Conservation (phyloP, 2,113 vertebrate genomes). For the Psittacus erithacus region DNA sequence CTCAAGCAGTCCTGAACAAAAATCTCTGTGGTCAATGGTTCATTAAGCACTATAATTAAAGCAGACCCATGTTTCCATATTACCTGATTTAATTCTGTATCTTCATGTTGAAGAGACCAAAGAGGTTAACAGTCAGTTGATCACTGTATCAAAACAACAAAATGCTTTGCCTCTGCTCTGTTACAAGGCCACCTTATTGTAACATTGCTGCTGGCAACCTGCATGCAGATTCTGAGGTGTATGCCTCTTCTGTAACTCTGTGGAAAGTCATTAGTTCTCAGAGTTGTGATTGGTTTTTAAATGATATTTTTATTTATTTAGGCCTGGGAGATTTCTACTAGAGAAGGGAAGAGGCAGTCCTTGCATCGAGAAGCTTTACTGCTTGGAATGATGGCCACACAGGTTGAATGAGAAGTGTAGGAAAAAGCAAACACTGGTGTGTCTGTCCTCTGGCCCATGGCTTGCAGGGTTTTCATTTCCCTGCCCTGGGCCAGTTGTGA, state of each 20-base stretch:
- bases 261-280: neutral
- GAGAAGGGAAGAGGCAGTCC: neutral
- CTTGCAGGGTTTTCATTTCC: neutral
- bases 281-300: neutral
- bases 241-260: neutral
- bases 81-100: neutral
- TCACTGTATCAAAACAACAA: neutral
- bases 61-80: neutral
- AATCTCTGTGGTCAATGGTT: neutral
- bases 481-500: neutral
- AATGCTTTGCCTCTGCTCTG: neutral
- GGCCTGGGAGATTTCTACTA: neutral
- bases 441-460: neutral
- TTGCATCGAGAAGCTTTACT: neutral
- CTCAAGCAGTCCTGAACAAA: neutral
- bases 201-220: neutral
- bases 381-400: neutral
- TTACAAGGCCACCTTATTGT: neutral
- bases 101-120: neutral
- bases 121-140: neutral
- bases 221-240: neutral
- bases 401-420: rapidly evolving
- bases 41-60: neutral
- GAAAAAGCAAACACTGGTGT: rapidly evolving
- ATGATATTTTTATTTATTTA: neutral